Percentiles rank a stretch among this genome's conserved stretches.
These are phyloP conservation scores for Pseudopodoces humilis DNA, from an alignment of 2,113 vertebrate genomes.

Conservation along the genomic window DNA sequence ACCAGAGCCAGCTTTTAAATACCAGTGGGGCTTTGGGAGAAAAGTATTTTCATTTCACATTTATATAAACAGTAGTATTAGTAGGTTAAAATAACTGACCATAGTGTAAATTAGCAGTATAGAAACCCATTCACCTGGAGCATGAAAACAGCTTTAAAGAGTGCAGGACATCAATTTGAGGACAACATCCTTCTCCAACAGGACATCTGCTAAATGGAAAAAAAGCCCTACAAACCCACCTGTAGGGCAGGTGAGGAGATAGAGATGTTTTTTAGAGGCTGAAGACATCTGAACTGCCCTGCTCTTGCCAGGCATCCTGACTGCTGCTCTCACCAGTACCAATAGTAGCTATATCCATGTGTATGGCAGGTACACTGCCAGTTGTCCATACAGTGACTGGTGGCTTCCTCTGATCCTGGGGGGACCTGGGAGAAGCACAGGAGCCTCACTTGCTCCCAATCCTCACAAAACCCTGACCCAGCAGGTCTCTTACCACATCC, in stretches of 20 bases:
- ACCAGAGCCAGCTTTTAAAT: not conserved
- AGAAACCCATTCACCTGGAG: not conserved
- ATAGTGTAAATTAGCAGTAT: not conserved
- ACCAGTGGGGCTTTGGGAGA: not conserved
- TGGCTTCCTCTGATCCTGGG: not conserved
- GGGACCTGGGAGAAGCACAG: not conserved
- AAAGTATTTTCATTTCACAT: not conserved
- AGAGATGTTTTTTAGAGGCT: not conserved
- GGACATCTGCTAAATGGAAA: not conserved
- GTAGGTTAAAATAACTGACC: not conserved
- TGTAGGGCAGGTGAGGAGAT: rapidly evolving
- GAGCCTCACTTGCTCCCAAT: not conserved
- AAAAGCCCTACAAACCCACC: not conserved
- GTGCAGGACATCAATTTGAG: not conserved
- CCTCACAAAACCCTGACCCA: not conserved
- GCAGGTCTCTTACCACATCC: not conserved
- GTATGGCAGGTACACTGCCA: not conserved
- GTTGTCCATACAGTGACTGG: not conserved
- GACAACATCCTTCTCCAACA: not conserved
- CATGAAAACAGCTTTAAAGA: not conserved
- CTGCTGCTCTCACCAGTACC: not conserved
- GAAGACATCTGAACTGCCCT: not conserved
- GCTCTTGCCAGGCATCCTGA: not conserved
- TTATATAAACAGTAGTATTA: not conserved
- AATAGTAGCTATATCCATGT: not conserved